Conservation (phyloP, 1,140 invertebrate genomes). For the Hermetia illucens region DNA sequence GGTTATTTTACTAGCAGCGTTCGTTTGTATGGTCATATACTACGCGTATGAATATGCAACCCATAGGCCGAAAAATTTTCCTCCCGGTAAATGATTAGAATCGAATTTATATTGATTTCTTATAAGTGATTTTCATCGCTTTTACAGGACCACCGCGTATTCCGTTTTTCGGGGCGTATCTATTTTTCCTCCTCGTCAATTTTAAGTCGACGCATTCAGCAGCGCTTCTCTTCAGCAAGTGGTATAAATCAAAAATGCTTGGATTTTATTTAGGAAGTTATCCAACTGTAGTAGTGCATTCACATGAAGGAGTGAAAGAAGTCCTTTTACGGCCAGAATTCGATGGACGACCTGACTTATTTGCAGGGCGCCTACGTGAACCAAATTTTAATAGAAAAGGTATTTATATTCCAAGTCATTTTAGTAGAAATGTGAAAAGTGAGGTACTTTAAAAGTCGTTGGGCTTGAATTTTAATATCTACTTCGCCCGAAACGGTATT, state of each 20-base stretch:
- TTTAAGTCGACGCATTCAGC: neutral
- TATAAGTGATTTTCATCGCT: no score
- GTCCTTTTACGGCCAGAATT: constrained; percentile 20
- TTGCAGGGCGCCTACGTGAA: constrained; percentile 6
- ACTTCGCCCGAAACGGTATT: no score
- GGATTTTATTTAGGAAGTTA: constrained; percentile 19
- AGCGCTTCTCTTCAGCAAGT: neutral
- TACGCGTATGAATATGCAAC: neutral
- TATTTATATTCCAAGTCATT: constrained; percentile 6
- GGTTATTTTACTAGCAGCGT: no score
- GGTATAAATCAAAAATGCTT: constrained; percentile 19
- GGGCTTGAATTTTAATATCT: no score
- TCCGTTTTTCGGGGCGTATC: constrained; percentile 1
- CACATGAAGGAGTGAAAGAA: constrained; percentile 19
- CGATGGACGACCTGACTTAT: constrained; percentile 14
- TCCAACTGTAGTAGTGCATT: constrained; percentile 16
- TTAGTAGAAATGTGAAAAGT: no score
- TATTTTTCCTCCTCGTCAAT: constrained; percentile 2
- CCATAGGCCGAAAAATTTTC: constrained; percentile 1
- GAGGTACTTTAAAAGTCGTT: no score
- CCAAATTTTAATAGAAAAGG: constrained; percentile 15
- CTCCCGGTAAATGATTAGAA: no score
- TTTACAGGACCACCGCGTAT: constrained; percentile 1
- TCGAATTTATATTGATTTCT: no score
- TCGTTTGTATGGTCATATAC: no score